Conservation (phyloP, 2,888 invertebrate species). For the Fragum fragum region DNA sequence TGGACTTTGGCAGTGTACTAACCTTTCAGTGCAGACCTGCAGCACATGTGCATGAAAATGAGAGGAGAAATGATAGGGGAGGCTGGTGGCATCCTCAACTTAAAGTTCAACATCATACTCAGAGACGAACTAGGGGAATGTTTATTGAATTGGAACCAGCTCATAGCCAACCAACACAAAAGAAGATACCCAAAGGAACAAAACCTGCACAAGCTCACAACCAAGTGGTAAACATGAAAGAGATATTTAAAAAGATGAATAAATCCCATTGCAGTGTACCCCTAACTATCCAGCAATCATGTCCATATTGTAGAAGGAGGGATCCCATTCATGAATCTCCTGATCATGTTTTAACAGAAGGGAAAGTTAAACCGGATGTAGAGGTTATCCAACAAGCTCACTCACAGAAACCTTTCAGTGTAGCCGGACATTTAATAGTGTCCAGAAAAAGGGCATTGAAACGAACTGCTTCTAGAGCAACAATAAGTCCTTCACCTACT, state of each 20-base stretch:
- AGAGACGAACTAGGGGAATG: slow-evolving; percentile 10
- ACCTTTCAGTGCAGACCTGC: not conserved
- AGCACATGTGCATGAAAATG: not conserved
- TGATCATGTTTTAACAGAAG: slow-evolving; percentile 2
- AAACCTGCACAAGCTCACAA: slow-evolving; percentile 59
- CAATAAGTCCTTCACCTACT: slow-evolving; percentile 1
- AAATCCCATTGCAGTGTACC: slow-evolving; percentile 35
- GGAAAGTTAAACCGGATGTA: slow-evolving; percentile 10
- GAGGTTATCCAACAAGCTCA: slow-evolving; percentile 59
- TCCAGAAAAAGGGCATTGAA: slow-evolving; percentile 20
- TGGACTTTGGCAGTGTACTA: not conserved
- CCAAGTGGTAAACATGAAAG: slow-evolving; percentile 39
- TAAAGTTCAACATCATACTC: not conserved
- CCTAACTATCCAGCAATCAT: slow-evolving; percentile 38
- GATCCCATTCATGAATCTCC: slow-evolving; percentile 30
- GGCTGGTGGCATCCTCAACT: not conserved
- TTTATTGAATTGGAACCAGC: slow-evolving; percentile 47
- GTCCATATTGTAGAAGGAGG: slow-evolving; percentile 45
- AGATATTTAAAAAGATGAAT: slow-evolving; percentile 53
- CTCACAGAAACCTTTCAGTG: slow-evolving; percentile 70
- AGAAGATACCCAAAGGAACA: slow-evolving; percentile 36
- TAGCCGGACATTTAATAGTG: slow-evolving; percentile 71
- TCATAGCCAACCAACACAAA: slow-evolving; percentile 40
- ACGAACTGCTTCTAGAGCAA: slow-evolving; percentile 5
- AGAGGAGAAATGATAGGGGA: not conserved